These are phyloP conservation scores for Alces alces DNA, from an alignment of 2,113 vertebrate species.

Conservation along the genomic window DNA sequence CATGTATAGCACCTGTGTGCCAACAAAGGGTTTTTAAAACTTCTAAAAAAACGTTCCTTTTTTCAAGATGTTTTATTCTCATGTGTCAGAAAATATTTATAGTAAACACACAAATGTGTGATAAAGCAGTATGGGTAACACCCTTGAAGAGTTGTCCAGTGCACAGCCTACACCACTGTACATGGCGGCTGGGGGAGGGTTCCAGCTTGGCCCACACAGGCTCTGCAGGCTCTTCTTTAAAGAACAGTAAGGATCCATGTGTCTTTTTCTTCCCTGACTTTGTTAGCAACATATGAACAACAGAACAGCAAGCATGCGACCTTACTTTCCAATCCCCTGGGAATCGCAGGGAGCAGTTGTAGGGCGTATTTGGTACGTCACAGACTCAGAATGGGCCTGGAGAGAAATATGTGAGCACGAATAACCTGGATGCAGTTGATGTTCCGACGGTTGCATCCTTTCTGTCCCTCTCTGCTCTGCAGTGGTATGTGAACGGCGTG, in stretches of 20 bases:
- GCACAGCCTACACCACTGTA: accelerated
- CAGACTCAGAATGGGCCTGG: not conserved
- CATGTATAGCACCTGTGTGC: not conserved
- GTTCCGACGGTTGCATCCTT: not conserved
- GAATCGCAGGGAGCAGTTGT: not conserved
- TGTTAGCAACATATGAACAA: not conserved
- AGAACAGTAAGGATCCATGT: not conserved
- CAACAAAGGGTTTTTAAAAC: not conserved
- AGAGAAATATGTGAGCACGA: accelerated
- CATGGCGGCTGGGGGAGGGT: accelerated
- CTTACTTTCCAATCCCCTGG: not conserved
- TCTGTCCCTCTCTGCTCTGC: constrained; percentile 64
- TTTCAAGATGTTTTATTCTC: not conserved
- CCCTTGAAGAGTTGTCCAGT: not conserved
- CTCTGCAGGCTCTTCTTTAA: not conserved
- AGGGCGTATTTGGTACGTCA: accelerated
- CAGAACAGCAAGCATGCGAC: accelerated
- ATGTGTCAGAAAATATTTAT: not conserved
- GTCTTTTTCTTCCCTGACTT: not conserved
- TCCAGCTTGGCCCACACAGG: not conserved
- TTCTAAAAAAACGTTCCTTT: not conserved
- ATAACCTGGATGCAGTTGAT: accelerated
- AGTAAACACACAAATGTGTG: not conserved
- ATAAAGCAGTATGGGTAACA: accelerated
- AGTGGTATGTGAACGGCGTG: constrained; percentile 87